Base-by-base conservation (phyloP, 2,113 vertebrate species). In the Alethe castanea region DNA sequence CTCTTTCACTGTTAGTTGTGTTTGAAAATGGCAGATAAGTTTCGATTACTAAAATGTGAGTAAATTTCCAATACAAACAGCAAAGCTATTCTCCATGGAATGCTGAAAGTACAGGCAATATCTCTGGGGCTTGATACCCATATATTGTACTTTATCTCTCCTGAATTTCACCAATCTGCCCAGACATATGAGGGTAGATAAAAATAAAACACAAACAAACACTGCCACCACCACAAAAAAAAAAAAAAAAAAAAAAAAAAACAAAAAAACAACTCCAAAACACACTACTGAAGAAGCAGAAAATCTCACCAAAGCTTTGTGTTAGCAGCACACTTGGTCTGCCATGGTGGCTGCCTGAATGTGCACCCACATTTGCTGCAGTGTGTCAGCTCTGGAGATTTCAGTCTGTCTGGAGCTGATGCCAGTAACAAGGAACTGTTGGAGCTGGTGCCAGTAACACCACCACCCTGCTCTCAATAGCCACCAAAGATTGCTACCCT, bases 31-130 rank as follows among this genome's bases (percentile, higher is more conserved):
- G 38, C 26, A 78, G 78, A 38, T 79, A 11, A 87, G 47, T 40
- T 61, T 10, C 25, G 25, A 33, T 93, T 84, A 50, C 65, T 84
- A 33, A 92, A 73, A 45, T 38, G 33, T 17, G 33, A 65, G 16
- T 84, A 42, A 64, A 52, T 76, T 95, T 92, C 81, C 28, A 76
- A 7, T 36, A 16, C n/a, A 87, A 76, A 79, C 5, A 9, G 24
- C 28, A 65, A 60, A 90, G 40, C 61, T 23, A 7, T 86, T 88
- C 36, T 87, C 14, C 53, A 12, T 44, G 0, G 5, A 48, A 19
- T 45, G 8, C 70, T 85, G 52, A 24, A 82, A 31, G 20, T 36
- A 11, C 8, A 33, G 28, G 15, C 0, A 0, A 25, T 36, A 15
- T 74, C 35, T 85, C 12, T 66, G 44, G 25, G 47, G 5, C 33